Evolutionary conservation across 1,140 invertebrate genomes (phyloP).

Genomic region (Aricia agestis): DNA sequence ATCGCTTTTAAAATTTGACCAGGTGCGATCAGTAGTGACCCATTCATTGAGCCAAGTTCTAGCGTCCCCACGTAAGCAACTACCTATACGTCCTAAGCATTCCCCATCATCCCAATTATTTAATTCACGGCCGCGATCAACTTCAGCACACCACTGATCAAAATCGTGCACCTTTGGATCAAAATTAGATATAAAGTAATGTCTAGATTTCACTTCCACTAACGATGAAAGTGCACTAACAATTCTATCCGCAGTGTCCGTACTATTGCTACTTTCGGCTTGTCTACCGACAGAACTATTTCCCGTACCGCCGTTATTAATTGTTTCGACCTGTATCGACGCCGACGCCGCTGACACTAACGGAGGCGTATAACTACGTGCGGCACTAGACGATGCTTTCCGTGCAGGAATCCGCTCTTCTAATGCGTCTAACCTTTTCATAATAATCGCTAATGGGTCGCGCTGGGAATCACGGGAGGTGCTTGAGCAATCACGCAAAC

Average conservation of each 20-base stretch:
- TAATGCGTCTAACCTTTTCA: too few species aligned
- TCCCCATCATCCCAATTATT: conserved; percentile 27
- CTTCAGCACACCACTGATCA: conserved; percentile 33
- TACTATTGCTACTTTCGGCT: too few species aligned
- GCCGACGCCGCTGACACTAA: too few species aligned
- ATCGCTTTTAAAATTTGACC: conserved; percentile 33
- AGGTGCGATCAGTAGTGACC: conserved; percentile 28
- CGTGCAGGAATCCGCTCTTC: too few species aligned
- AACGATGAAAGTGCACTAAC: neutral
- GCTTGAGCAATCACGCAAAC: too few species aligned
- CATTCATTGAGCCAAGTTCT: conserved; percentile 30
- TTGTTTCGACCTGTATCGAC: too few species aligned
- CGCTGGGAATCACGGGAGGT: too few species aligned
- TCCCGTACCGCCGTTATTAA: too few species aligned
- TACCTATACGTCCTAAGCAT: conserved; percentile 10
- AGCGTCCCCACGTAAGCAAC: conserved; percentile 29
- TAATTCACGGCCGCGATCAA: conserved; percentile 25
- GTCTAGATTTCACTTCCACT: conserved; percentile 23
- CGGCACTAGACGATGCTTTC: too few species aligned
- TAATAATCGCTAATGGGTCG: too few species aligned
- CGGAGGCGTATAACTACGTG: too few species aligned
- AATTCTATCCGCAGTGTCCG: conserved; percentile 1
- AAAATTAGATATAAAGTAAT: conserved; percentile 34
- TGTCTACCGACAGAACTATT: too few species aligned
- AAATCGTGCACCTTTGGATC: conserved; percentile 30